phyloP scores from a whole-genome alignment of 1,140 invertebrate genomes.

The Drosophila littoralis region DNA sequence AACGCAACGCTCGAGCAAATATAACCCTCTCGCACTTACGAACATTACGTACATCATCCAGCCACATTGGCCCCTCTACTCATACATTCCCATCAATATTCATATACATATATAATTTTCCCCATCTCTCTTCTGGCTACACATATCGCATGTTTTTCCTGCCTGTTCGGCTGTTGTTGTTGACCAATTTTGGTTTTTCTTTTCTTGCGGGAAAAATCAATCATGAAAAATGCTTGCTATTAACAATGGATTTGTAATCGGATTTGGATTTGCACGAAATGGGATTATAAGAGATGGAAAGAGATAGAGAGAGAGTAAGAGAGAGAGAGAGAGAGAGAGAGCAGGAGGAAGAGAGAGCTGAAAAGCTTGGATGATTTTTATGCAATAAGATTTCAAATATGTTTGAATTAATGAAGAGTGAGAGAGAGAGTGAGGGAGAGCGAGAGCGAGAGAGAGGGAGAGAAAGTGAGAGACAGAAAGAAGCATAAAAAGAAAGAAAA shows the following conservation, averaged over 20 bases:
- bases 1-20: slow-evolving; percentile 15
- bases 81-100: background rate
- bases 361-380: background rate
- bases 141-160: slow-evolving; percentile 10
- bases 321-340: background rate
- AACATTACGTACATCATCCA: background rate
- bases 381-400: no score
- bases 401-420: no score
- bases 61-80: background rate
- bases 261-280: slow-evolving; percentile 51
- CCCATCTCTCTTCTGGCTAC: background rate
- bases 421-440: background rate
- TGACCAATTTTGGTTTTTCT: slow-evolving; percentile 51
- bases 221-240: slow-evolving; percentile 69
- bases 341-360: background rate
- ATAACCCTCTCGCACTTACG: background rate
- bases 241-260: slow-evolving; percentile 70
- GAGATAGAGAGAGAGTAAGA: slow-evolving; percentile 2
- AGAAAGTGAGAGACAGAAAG: no score
- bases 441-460: no score
- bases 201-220: slow-evolving; percentile 56
- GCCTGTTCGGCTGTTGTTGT: slow-evolving; percentile 4
- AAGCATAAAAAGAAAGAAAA: no score
- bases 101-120: slow-evolving; percentile 6
- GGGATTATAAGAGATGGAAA: slow-evolving; percentile 10